These are phyloP conservation scores for Tenthredo notha DNA, from an alignment of 2,888 invertebrate genomes.

Conservation along the genomic window DNA sequence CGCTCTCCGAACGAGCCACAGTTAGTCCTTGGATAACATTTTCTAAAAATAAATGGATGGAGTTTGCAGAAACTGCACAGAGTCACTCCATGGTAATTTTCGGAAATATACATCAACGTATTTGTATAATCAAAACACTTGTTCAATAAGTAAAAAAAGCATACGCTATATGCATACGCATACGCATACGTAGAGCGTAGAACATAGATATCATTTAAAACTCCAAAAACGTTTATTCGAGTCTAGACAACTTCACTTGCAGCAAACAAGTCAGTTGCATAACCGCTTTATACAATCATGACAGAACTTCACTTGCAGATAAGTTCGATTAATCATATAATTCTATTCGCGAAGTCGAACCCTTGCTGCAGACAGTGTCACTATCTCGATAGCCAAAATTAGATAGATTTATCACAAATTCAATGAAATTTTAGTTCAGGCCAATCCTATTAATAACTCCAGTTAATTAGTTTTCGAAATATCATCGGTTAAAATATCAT, in stretches of 20 bases:
- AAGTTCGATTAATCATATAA: neutral
- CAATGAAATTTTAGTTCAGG: too few species aligned
- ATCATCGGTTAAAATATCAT: neutral
- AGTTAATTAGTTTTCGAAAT: neutral
- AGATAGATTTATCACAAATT: too few species aligned
- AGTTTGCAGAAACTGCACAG: neutral
- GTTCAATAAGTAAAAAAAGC: neutral
- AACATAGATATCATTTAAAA: neutral
- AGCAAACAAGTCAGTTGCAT: neutral
- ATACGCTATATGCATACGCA: too few species aligned
- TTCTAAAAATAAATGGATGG: neutral
- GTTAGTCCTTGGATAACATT: neutral
- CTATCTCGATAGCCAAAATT: too few species aligned
- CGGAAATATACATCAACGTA: neutral
- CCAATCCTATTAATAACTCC: too few species aligned
- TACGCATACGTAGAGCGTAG: too few species aligned
- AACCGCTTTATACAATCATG: neutral
- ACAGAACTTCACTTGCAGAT: too few species aligned
- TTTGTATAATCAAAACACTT: slow-evolving; percentile 21
- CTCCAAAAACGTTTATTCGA: neutral
- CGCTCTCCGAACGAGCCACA: neutral
- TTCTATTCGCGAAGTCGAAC: neutral
- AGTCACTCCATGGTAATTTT: neutral
- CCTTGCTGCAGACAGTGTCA: neutral
- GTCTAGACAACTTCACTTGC: neutral